Evolutionary conservation across 2,888 invertebrate genomes (phyloP).

Genomic region (Resseliella maxima): DNA sequence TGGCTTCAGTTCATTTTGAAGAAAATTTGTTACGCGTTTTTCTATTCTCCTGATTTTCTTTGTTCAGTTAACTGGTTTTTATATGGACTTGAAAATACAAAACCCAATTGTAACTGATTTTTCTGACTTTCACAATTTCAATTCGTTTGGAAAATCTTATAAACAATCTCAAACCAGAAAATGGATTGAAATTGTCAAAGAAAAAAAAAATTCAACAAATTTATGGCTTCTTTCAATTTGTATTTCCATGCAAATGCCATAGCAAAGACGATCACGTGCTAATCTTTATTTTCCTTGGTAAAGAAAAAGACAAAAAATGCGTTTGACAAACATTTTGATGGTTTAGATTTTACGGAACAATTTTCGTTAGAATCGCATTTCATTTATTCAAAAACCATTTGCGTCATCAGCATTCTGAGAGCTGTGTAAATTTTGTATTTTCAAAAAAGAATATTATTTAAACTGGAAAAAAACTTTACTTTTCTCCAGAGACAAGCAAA

Average conservation of each 20-base stretch:
- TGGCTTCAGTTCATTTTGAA: slow-evolving; percentile 19
- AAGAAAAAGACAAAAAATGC: not conserved
- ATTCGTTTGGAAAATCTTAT: not conserved
- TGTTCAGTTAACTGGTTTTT: not conserved
- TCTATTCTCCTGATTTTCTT: not conserved
- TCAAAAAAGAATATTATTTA: too few relatives aligned
- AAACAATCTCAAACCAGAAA: slow-evolving; percentile 4
- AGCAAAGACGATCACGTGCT: slow-evolving; percentile 43
- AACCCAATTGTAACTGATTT: slow-evolving; percentile 14
- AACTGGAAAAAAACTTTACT: not conserved
- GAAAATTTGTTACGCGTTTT: not conserved
- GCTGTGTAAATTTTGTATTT: not conserved
- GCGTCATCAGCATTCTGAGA: not conserved
- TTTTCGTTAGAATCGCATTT: not conserved
- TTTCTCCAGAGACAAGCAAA: not conserved
- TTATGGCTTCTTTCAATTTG: slow-evolving; percentile 38
- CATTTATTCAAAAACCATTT: not conserved
- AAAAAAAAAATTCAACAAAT: not conserved
- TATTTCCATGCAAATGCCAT: slow-evolving; percentile 22
- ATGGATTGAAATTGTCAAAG: not conserved
- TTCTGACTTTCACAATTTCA: not conserved
- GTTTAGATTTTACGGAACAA: not conserved
- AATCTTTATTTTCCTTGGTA: not conserved
- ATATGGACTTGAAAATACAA: slow-evolving; percentile 23
- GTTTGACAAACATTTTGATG: not conserved